Conservation (phyloP, 2,888 invertebrate species). For the Noctua fimbriata region DNA sequence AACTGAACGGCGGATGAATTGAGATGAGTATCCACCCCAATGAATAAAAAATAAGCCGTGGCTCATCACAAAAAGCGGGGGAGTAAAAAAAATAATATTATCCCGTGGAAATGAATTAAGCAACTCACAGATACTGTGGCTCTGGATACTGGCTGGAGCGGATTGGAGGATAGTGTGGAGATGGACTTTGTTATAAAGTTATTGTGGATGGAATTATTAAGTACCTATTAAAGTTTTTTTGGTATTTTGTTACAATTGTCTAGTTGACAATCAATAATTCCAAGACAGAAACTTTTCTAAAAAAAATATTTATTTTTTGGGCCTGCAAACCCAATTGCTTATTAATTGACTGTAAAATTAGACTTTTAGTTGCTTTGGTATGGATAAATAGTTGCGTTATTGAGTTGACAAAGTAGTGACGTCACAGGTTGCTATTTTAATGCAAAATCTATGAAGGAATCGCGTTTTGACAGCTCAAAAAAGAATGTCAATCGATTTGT, state of each 20-base stretch:
- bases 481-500: no score
- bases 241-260: not conserved
- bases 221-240: not conserved
- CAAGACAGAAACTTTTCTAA: not conserved
- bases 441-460: no score
- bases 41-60: slow-evolving; percentile 90
- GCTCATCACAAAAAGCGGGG: slow-evolving; percentile 86
- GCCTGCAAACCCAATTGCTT: not conserved
- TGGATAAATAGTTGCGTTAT: not conserved
- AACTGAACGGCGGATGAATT: slow-evolving; percentile 78
- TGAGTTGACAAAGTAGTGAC: not conserved
- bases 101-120: slow-evolving; percentile 90
- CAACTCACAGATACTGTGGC: slow-evolving; percentile 85
- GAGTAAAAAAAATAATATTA: slow-evolving; percentile 91
- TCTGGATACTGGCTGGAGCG: slow-evolving; percentile 72
- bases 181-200: slow-evolving; percentile 21
- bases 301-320: not conserved
- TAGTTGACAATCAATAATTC: not conserved
- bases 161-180: slow-evolving; percentile 64
- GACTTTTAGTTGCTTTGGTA: not conserved
- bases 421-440: no score
- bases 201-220: not conserved
- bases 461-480: no score
- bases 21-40: slow-evolving; percentile 86
- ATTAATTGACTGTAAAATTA: not conserved